A percentile compares a stretch with the other conserved stretches of the same genome.
phyloP scores from a whole-genome alignment of 1,140 invertebrate species.

The Latrodectus geometricus region DNA sequence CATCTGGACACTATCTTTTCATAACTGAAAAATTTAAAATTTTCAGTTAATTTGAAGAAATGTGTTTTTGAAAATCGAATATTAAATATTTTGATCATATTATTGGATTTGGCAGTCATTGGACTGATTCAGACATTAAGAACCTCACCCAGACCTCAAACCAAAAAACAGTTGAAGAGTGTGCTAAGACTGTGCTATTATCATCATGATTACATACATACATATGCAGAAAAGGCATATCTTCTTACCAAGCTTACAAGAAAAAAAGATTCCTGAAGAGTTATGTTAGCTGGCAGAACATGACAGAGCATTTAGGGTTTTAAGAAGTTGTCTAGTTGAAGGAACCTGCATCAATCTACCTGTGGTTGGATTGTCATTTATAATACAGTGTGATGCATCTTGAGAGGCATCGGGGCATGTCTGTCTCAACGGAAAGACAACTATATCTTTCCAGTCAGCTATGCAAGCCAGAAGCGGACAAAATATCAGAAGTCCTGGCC shows the following conservation, averaged over 20 bases:
- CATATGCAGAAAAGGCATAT: conserved; percentile 66
- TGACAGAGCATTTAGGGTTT: background rate
- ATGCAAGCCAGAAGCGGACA: conserved; percentile 17
- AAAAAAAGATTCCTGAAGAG: background rate
- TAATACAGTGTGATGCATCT: conserved; percentile 67
- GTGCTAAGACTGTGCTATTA: conserved; percentile 71
- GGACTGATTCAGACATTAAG: background rate
- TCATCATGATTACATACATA: conserved; percentile 70
- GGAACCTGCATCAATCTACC: background rate
- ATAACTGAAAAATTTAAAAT: background rate
- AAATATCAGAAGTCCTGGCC: background rate
- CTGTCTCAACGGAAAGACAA: conserved; percentile 67
- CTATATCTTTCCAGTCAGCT: conserved; percentile 63
- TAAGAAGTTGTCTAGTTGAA: background rate
- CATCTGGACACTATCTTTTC: background rate
- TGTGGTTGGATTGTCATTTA: background rate
- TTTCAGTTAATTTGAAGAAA: background rate
- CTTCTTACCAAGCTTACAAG: conserved; percentile 8
- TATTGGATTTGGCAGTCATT: background rate
- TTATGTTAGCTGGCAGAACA: background rate
- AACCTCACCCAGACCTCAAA: background rate
- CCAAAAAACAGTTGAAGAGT: conserved; percentile 66
- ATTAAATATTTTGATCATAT: background rate
- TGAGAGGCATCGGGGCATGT: conserved; percentile 68
- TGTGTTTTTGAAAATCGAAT: background rate